phyloP scores from a whole-genome alignment of 2,113 vertebrate species.

The Macheiramphus alcinus region DNA sequence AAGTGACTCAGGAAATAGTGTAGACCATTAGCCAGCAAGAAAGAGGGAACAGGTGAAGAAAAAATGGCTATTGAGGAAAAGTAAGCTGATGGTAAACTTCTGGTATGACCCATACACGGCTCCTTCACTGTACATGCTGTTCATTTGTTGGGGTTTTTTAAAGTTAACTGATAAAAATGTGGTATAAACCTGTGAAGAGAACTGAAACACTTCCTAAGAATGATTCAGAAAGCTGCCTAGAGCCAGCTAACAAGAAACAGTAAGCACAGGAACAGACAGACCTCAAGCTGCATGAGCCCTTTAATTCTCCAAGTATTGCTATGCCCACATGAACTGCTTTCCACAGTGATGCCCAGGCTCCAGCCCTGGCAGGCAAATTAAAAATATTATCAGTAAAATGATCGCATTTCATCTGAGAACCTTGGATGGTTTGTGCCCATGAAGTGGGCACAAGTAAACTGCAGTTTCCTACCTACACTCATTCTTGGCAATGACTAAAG shows the following conservation, averaged over 20 bases:
- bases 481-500: neutral
- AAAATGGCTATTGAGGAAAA: neutral
- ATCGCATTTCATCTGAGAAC: neutral
- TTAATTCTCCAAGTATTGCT: neutral
- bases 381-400: neutral
- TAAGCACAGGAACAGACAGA: neutral
- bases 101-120: neutral
- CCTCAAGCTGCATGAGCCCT: neutral
- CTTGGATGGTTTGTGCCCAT: neutral
- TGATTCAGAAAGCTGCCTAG: neutral
- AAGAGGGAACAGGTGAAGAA: neutral
- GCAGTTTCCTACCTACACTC: neutral
- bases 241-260: neutral
- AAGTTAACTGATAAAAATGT: neutral
- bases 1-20: neutral
- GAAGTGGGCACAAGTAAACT: neutral
- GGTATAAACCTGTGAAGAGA: neutral
- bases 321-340: neutral
- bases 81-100: neutral
- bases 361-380: neutral
- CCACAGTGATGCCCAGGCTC: neutral
- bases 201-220: neutral
- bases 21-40: neutral
- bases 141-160: neutral
- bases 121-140: neutral